Conservation (phyloP, 2,797 vertebrate species). For the Pelobates cultripes region DNA sequence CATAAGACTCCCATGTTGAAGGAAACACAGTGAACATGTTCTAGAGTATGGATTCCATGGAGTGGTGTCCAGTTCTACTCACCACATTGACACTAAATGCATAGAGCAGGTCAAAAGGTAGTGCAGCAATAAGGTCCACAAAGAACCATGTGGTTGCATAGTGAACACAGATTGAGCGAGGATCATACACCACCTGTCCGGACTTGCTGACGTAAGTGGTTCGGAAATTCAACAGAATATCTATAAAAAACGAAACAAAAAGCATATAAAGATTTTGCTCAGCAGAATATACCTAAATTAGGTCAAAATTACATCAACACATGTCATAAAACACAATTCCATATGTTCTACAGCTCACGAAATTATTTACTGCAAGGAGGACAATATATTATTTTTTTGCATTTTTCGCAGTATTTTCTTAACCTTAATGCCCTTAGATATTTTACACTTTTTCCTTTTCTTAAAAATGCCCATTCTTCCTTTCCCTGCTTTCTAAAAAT, state of each 20-base stretch:
- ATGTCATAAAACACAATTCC: too few species aligned
- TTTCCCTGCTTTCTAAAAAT: constrained; percentile 37
- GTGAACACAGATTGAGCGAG: constrained; percentile 58
- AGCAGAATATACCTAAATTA: too few species aligned
- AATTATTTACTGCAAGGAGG: too few species aligned
- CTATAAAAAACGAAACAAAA: constrained; percentile 19
- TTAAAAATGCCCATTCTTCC: constrained; percentile 32
- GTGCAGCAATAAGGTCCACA: constrained; percentile 58
- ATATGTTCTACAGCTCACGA: too few species aligned
- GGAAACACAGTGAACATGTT: background rate
- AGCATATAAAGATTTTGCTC: too few species aligned
- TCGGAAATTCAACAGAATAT: constrained; percentile 57
- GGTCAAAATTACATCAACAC: too few species aligned
- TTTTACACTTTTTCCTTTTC: constrained; percentile 18
- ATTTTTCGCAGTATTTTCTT: background rate
- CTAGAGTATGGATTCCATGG: background rate
- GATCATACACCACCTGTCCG: constrained; percentile 55
- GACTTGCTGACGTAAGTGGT: constrained; percentile 58
- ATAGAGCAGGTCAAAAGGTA: constrained; percentile 58
- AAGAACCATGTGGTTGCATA: constrained; percentile 59
- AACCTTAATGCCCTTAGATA: background rate
- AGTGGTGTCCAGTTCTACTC: constrained; percentile 6
- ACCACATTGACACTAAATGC: constrained; percentile 59
- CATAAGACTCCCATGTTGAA: too few species aligned
- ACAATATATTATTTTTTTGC: background rate